Base-by-base conservation (phyloP, 1,140 invertebrate species). In the Drosophila santomea region DNA sequence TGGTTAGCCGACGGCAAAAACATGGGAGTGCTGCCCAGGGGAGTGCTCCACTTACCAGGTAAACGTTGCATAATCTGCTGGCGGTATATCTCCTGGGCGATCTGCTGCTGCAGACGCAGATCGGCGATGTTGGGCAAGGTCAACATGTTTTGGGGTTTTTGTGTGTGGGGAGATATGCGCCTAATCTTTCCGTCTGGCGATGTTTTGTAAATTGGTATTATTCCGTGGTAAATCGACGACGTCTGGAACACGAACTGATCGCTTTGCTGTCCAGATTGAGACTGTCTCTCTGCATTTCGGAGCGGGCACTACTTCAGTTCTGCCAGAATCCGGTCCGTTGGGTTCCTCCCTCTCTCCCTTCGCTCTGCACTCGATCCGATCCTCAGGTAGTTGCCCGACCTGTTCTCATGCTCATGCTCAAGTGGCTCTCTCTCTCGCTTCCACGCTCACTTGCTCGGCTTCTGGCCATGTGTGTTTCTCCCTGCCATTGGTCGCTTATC, bases 1-100 rank as follows among this genome's bases (percentile, higher is more conserved):
- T 39, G 60, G 32, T 55, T 39, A 63, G 32, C 84, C 84, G 84
- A 51, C 84, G 84, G 85, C 80, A 78, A 77, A 63, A 17, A 11
- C 25, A 25, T 0, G 25, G 25, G 25, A 0, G 25, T 25, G 25
- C 25, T 25, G 4, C 25, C 25, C 23, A 25, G 5, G 15, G 36
- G 35, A 36, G n/a, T 39, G 11, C 25, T 41, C 47, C 41, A 71
- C 73, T 68, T 91, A 92, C 92, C 92, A 45, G 92, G 92, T 54
- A 92, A 67, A 7, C 92, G 80, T 80, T 92, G 92, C 90, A 92
- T 91, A 64, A 92, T 92, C 76, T 92, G 91, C 47, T 92, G 92
- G 14, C 92, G 81, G 80, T 92, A 92, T 32, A 92, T 74, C 57
- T 92, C 92, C 41, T 92, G 86, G 28, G 92, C 91, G 36, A 92